phyloP scores from a whole-genome alignment of 2,113 vertebrate species.

The Platysternon megacephalum region DNA sequence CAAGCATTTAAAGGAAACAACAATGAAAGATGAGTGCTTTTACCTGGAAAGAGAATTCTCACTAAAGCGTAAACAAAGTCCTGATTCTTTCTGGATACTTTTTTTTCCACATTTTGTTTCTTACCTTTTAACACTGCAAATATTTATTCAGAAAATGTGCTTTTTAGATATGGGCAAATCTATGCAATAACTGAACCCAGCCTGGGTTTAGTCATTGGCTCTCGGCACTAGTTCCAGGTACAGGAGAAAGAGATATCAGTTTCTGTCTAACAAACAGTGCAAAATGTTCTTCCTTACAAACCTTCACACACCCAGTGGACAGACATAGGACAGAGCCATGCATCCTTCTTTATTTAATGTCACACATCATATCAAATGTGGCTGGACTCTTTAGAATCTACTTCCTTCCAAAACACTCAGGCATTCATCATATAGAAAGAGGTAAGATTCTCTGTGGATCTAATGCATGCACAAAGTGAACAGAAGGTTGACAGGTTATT shows the following conservation, averaged over 20 bases:
- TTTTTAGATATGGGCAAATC: background rate
- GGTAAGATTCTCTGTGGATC: background rate
- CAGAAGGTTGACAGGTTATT: slow-evolving; percentile 4
- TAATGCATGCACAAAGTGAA: background rate
- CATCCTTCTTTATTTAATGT: background rate
- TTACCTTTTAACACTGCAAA: slow-evolving; percentile 10
- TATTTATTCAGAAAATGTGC: background rate
- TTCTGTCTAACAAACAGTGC: background rate
- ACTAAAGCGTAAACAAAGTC: background rate
- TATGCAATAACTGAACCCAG: background rate
- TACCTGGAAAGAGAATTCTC: background rate
- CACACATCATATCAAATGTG: background rate
- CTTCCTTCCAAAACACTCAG: background rate
- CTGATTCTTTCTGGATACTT: background rate
- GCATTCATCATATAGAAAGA: background rate
- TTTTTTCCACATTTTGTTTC: background rate
- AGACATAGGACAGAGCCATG: accelerated
- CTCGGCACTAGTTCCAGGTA: background rate
- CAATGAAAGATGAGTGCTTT: background rate
- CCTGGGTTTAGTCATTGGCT: background rate
- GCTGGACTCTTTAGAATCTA: background rate
- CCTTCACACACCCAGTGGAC: background rate
- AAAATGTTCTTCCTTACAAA: slow-evolving; percentile 55
- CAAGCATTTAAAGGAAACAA: background rate
- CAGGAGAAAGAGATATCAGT: background rate